These are phyloP conservation scores for Thinocorus orbignyianus DNA, from an alignment of 2,113 vertebrate species.

Conservation along the genomic window DNA sequence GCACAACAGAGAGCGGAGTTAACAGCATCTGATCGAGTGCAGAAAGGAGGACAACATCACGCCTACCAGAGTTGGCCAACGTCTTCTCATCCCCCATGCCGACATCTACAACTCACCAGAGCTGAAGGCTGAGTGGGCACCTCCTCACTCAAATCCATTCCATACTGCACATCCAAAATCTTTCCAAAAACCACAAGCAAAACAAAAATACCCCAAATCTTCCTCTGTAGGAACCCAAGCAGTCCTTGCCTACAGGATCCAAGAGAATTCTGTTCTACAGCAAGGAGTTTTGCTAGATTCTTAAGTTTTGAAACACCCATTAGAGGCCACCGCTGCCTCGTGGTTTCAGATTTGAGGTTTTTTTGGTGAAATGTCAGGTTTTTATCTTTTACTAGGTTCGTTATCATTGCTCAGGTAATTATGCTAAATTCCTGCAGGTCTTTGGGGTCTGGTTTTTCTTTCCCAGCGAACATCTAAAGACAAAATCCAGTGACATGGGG, in stretches of 20 bases:
- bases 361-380: neutral
- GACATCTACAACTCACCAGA: fast-evolving
- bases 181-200: neutral
- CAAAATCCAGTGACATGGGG: neutral
- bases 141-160: neutral
- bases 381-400: neutral
- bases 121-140: neutral
- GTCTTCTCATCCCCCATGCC: neutral
- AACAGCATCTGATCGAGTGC: neutral
- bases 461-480: neutral
- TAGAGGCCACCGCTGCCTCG: neutral
- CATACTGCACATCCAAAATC: fast-evolving
- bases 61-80: neutral
- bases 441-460: neutral
- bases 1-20: neutral
- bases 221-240: neutral
- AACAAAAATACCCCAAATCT: neutral
- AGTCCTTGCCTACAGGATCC: neutral
- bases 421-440: neutral
- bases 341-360: neutral
- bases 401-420: neutral
- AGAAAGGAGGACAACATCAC: neutral
- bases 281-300: neutral
- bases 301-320: neutral
- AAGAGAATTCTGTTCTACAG: neutral